These are phyloP conservation scores for Sterrhoptilus dennistouni DNA, from an alignment of 2,113 vertebrate genomes.

Conservation along the genomic window DNA sequence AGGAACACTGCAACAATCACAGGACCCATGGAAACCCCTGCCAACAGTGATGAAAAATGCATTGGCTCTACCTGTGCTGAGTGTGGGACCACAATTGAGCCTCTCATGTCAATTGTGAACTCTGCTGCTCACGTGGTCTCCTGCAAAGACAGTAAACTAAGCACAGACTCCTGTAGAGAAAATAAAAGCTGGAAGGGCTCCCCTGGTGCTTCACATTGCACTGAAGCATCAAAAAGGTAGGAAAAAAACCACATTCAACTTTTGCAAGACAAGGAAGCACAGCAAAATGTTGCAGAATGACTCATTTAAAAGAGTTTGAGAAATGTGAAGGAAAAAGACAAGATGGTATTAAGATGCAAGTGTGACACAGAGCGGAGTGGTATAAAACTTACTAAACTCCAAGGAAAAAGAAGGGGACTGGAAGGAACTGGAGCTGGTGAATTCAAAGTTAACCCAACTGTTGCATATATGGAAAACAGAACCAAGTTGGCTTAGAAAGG, in stretches of 20 bases:
- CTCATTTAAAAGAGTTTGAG: not conserved
- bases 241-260: not conserved
- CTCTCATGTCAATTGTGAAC: not conserved
- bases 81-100: not conserved
- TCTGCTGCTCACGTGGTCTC: not conserved
- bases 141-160: constrained; percentile 16
- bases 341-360: not conserved
- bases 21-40: not conserved
- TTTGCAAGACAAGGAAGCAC: not conserved
- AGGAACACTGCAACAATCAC: not conserved
- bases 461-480: not conserved
- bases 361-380: not conserved
- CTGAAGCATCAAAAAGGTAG: not conserved
- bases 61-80: not conserved
- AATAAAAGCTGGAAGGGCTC: constrained; percentile 21
- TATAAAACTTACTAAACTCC: not conserved
- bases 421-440: not conserved
- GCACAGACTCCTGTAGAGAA: not conserved
- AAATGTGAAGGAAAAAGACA: not conserved
- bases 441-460: not conserved
- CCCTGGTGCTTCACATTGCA: not conserved
- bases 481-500: not conserved
- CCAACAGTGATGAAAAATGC: constrained; percentile 30
- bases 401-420: not conserved
- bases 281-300: not conserved